A percentile compares a stretch with the other conserved stretches of the same genome.
Conservation (phyloP, 92 coral and sea anemone species). For the Metridium senile region DNA sequence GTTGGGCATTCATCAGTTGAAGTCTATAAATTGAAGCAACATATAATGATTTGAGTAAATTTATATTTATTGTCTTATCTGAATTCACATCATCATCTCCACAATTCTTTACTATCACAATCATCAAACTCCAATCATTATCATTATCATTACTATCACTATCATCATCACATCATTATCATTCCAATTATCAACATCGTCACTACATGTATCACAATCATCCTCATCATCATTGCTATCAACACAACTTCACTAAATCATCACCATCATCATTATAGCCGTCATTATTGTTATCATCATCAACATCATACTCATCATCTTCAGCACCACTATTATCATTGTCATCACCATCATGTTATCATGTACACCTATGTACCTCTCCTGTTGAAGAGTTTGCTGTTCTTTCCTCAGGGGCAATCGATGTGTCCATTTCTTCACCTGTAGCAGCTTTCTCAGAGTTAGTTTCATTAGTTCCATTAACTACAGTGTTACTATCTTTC, state of each 20-base stretch:
- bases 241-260: background rate
- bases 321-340: background rate
- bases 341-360: background rate
- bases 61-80: background rate
- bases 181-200: background rate
- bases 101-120: background rate
- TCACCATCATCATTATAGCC: background rate
- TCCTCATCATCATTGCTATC: background rate
- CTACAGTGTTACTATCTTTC: background rate
- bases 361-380: no score
- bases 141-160: background rate
- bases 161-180: background rate
- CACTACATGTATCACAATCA: background rate
- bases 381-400: no score
- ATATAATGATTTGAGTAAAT: background rate
- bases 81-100: background rate
- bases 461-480: slow-evolving; percentile 6
- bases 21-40: background rate
- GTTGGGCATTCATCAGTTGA: background rate
- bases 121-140: background rate
- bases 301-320: background rate
- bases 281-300: background rate
- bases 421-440: slow-evolving; percentile 22
- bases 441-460: slow-evolving; percentile 20
- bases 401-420: slow-evolving; percentile 7